Percentiles rank a stretch among this genome's conserved stretches.
Conservation (phyloP, 2,888 invertebrate species). For the Perithous albicinctus region DNA sequence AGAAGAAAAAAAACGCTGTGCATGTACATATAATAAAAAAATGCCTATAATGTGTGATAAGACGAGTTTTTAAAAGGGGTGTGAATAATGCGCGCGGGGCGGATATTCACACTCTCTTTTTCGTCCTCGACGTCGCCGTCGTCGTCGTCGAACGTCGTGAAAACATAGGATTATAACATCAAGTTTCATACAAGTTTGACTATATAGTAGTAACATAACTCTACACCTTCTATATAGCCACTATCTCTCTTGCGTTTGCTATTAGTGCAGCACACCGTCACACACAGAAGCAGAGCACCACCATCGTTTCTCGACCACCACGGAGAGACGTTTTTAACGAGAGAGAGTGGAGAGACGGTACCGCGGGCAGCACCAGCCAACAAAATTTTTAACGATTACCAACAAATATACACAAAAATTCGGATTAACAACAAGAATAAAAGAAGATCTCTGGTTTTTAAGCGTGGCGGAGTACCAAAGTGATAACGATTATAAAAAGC, state of each 20-base stretch:
- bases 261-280: constrained; percentile 42
- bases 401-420: neutral
- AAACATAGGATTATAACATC: constrained; percentile 55
- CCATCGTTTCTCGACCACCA: constrained; percentile 15
- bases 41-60: constrained; percentile 60
- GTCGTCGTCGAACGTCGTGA: constrained; percentile 31
- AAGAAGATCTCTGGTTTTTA: no score
- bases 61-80: constrained; percentile 60
- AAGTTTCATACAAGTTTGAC: neutral
- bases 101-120: constrained; percentile 57
- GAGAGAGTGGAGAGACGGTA: constrained; percentile 30
- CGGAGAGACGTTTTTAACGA: neutral
- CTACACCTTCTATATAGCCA: constrained; percentile 35
- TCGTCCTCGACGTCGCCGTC: constrained; percentile 17
- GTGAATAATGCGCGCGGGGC: constrained; percentile 44
- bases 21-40: constrained; percentile 16
- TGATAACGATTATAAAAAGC: constrained; percentile 62
- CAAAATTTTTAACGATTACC: neutral
- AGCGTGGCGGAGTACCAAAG: constrained; percentile 62
- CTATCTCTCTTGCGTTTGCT: constrained; percentile 22
- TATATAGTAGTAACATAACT: constrained; percentile 43
- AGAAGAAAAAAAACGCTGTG: no score
- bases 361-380: constrained; percentile 18
- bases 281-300: neutral
- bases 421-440: neutral